Evolutionary conservation across 2,888 invertebrate species (phyloP), one percentile per base, ranked within the genome.

Genomic region (Nymphalis urticae): DNA sequence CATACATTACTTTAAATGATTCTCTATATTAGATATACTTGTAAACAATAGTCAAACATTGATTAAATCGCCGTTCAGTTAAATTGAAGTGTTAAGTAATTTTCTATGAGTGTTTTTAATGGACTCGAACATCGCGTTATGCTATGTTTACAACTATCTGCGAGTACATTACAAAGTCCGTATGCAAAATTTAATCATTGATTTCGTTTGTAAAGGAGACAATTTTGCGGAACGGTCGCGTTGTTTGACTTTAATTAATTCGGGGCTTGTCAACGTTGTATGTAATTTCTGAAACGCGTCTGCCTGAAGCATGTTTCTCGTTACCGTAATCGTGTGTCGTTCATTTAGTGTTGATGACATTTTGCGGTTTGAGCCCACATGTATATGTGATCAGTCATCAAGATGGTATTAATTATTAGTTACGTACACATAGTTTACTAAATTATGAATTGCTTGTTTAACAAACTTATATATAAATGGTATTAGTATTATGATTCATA

Each of bases 241-340:
- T 87, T 90, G 89, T 90, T 90, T 90, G 89, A 89, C 86, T 90
- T 90, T 90, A 90, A 92, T 92, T 92, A 92, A 90, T 90, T 88
- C 85, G 83, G 85, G 84, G 86, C 88, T 88, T 91, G 91, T 90
- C 90, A 88, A 89, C 89, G 86, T 84, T 79, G 82, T 80, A 82
- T 86, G 89, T 88, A 88, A 90, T 90, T 87, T 85, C 86, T 82
- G 80, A 82, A 77, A 79, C 82, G 84, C 83, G 85, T 78, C 84
- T 85, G 85, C 85, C 85, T 85, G 86, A 85, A 82, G 82, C 83
- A 78, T 85, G 85, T 87, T 81, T 82, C 83, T 85, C 84, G 85
- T 88, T 86, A 87, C 85, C 75, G 79, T 86, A 84, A 90, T 89
- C 87, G 83, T 81, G 81, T 79, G 80, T 42, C 80, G 82, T 82